Conservation (phyloP, 2,113 vertebrate genomes). For the Pantherophis guttatus region DNA sequence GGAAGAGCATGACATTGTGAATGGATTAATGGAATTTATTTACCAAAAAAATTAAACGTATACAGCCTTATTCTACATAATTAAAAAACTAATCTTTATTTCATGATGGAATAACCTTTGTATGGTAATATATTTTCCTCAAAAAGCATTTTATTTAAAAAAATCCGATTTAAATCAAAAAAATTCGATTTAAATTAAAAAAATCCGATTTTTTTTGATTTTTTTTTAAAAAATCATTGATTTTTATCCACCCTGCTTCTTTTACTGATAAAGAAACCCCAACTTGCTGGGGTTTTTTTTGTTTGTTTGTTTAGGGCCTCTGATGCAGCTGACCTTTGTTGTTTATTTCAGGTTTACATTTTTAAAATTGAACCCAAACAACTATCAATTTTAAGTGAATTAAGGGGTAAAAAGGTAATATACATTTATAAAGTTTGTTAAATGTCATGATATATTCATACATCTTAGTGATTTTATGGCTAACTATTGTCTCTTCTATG, state of each 20-base stretch:
- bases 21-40: too few species aligned
- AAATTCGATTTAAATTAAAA: too few species aligned
- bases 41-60: too few species aligned
- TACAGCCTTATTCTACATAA: too few species aligned
- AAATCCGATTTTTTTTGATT: too few species aligned
- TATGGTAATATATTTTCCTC: too few species aligned
- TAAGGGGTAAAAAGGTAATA: slow-evolving; percentile 82
- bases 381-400: slow-evolving; percentile 74
- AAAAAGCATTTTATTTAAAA: too few species aligned
- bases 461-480: background rate
- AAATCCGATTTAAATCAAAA: too few species aligned
- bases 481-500: slow-evolving; percentile 18
- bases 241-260: background rate
- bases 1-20: too few species aligned
- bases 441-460: background rate
- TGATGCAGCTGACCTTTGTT: slow-evolving; percentile 9
- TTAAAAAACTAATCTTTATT: too few species aligned
- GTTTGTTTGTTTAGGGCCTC: background rate
- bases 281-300: background rate
- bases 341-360: slow-evolving; percentile 79
- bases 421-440: background rate
- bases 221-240: too few species aligned
- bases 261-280: background rate
- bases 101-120: too few species aligned
- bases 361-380: slow-evolving; percentile 66